Evolutionary conservation across 2,888 invertebrate genomes (phyloP), one percentile per base, ranked within the genome.

Genomic region (Drosophila macrospina): DNA sequence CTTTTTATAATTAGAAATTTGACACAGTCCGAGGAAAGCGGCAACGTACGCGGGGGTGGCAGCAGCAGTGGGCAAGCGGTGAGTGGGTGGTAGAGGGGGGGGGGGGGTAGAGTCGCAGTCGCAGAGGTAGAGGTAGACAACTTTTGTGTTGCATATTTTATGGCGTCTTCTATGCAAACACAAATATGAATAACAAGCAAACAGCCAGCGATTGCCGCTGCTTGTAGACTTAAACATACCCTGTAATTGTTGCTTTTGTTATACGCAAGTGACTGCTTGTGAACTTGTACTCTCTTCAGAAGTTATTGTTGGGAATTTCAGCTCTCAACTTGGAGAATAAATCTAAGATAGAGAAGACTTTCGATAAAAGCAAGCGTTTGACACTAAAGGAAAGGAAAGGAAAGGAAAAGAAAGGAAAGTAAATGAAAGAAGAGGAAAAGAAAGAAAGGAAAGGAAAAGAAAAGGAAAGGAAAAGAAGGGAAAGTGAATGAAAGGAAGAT

Each of bases 1-100:
- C 15, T 42, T 37, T 77, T 74, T 67, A 64, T 77, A 77, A 77
- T 77, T 77, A 74, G 74, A 77, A 76, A 60, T 69, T 67, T 69
- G 44, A 65, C 37, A 59, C 64, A 68, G 52, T 37, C 32, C 11
- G 13, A 8, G 30, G 20, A 7, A 6, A 5, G n/a, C 7, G 15
- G 4, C 6, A 6, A 10, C 3, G 20, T 3, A 11, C 7, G 0
- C 5, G 5, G 36, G 16, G 6, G 5, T 3, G 37, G n/a, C 20
- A 20, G 20, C 20, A 20, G 20, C 20, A 20, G 20, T 20, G 20
- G 20, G 20, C 20, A 8, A 1, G 24, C n/a, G 7, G 24, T n/a
- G 24, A 10, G 41, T 11, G 11, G 16, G 11, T n/a, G n/a, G n/a
- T n/a, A n/a, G n/a, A n/a, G 10, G 11, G 26, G 5, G 24, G 36